Evolutionary conservation across 1,140 invertebrate genomes (phyloP).

Genomic region (Leptinotarsa defecta): DNA sequence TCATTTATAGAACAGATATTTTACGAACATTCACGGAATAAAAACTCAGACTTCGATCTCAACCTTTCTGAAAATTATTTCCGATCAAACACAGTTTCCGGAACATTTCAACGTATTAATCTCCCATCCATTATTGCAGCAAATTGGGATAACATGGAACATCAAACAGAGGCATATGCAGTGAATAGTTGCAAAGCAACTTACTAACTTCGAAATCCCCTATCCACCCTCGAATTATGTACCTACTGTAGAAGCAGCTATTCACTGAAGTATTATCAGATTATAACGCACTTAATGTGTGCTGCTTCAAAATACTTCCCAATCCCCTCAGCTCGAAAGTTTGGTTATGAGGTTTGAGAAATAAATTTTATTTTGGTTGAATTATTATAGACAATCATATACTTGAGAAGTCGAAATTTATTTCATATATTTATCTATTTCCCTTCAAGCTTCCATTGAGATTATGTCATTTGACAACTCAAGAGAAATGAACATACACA

Average conservation of each 20-base stretch:
- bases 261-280: constrained; percentile 42
- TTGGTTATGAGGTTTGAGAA: neutral
- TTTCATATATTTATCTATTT: too few relatives aligned
- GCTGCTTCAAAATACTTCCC: constrained; percentile 34
- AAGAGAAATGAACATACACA: too few relatives aligned
- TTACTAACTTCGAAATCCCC: constrained; percentile 27
- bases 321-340: constrained; percentile 36
- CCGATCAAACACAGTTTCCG: too few relatives aligned
- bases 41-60: too few relatives aligned
- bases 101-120: constrained; percentile 3
- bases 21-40: too few relatives aligned
- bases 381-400: too few relatives aligned
- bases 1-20: too few relatives aligned
- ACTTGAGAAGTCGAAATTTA: too few relatives aligned
- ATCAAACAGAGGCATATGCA: constrained; percentile 28
- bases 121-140: constrained; percentile 12
- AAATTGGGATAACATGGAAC: constrained; percentile 24
- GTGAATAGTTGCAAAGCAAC: constrained; percentile 23
- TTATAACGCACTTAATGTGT: constrained; percentile 43
- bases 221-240: constrained; percentile 16
- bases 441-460: too few relatives aligned
- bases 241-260: constrained; percentile 3
- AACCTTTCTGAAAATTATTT: too few relatives aligned
- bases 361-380: neutral
- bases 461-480: too few relatives aligned